Conservation (phyloP, 2,888 invertebrate genomes). For the Embidobia sp. region DNA sequence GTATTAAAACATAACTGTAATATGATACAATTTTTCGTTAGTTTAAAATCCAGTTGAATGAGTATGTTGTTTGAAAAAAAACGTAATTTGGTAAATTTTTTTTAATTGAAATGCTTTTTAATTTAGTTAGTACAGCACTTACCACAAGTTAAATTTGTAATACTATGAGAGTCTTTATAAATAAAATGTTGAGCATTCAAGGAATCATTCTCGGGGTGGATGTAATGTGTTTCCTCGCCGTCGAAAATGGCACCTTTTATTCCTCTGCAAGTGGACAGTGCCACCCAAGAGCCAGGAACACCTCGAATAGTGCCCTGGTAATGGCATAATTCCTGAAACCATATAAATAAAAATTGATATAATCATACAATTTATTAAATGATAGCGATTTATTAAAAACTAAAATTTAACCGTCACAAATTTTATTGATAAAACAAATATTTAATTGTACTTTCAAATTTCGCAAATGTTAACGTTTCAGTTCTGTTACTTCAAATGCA, state of each 20-base stretch:
- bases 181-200: constrained; percentile 84
- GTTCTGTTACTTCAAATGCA: no score
- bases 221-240: constrained; percentile 88
- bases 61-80: no score
- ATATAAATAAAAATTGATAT: constrained; percentile 67
- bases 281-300: constrained; percentile 89
- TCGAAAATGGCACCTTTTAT: constrained; percentile 91
- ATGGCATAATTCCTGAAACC: constrained; percentile 88
- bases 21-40: no score
- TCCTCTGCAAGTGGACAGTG: constrained; percentile 91
- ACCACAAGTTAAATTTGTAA: constrained; percentile 84
- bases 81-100: neutral
- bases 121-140: constrained; percentile 72
- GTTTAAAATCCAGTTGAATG: no score
- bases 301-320: constrained; percentile 89
- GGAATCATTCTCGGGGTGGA: constrained; percentile 83
- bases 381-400: no score
- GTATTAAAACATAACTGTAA: no score
- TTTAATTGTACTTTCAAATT: no score
- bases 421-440: no score
- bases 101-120: neutral
- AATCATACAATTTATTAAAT: no score
- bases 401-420: no score
- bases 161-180: constrained; percentile 86
- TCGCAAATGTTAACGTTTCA: no score